Percentiles rank a stretch among this genome's conserved stretches.
Evolutionary conservation across 2,888 invertebrate species (phyloP).

Genomic region (Epicampocera succincta): DNA sequence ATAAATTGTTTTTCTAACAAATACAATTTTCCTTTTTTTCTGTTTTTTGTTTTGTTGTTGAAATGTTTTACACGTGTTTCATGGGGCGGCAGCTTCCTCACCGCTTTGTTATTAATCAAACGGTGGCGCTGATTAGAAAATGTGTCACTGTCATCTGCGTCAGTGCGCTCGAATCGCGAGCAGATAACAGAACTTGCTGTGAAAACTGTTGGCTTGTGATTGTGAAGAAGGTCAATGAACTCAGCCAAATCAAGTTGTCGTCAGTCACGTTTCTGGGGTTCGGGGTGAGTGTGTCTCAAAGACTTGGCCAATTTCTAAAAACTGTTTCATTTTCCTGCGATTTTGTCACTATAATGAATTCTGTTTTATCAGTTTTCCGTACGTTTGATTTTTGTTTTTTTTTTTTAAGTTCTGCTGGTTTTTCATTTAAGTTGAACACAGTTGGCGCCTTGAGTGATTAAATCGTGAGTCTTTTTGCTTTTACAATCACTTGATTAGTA

Average conservation of each 20-base stretch:
- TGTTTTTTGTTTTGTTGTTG: too few relatives aligned
- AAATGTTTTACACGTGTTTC: slow-evolving; percentile 47
- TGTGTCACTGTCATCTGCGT: not conserved
- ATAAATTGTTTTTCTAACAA: slow-evolving; percentile 19
- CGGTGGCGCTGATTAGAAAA: not conserved
- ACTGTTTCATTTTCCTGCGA: not conserved
- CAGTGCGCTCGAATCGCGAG: too few relatives aligned
- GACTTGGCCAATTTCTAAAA: too few relatives aligned
- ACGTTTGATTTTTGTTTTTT: slow-evolving; percentile 40
- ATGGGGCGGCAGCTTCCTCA: slow-evolving; percentile 38
- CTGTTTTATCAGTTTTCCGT: slow-evolving; percentile 29
- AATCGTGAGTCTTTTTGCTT: slow-evolving; percentile 24
- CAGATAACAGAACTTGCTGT: too few relatives aligned
- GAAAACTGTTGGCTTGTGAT: too few relatives aligned
- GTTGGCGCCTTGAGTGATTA: slow-evolving; percentile 58
- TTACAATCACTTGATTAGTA: slow-evolving; percentile 33
- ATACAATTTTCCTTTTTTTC: not conserved
- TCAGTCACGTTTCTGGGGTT: too few relatives aligned
- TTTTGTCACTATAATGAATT: slow-evolving; percentile 33
- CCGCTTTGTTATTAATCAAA: slow-evolving; percentile 16
- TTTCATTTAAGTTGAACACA: slow-evolving; percentile 30
- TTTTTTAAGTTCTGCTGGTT: not conserved
- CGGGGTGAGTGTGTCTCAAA: too few relatives aligned
- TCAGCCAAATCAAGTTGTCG: too few relatives aligned
- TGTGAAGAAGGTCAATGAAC: too few relatives aligned